Conservation (phyloP, 2,797 vertebrate genomes). For the Cyprinella venusta region DNA sequence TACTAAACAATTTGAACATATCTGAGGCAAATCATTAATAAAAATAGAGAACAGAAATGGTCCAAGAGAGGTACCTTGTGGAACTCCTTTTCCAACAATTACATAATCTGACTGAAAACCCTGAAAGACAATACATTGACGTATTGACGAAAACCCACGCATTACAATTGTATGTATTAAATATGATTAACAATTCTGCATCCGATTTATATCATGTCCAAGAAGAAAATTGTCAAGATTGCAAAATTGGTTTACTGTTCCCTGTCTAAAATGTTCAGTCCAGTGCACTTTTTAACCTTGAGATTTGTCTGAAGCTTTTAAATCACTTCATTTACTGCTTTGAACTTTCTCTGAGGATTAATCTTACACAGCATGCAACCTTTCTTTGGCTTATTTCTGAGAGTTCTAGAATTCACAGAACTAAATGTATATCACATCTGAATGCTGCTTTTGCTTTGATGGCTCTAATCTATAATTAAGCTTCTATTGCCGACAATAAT, state of each 20-base stretch:
- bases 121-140: no score
- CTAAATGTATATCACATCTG: background rate
- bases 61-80: no score
- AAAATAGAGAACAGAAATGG: no score
- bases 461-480: background rate
- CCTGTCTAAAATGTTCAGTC: background rate
- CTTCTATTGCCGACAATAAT: background rate
- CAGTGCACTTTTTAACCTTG: background rate
- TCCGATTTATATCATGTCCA: background rate
- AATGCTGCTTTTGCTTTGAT: background rate
- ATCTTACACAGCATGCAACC: background rate
- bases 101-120: no score
- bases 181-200: background rate
- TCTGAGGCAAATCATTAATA: no score
- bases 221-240: no score
- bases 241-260: background rate
- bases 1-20: no score
- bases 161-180: no score
- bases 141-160: no score
- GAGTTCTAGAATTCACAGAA: background rate
- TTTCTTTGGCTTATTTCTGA: constrained; percentile 1
- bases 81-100: no score
- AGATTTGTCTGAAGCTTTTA: background rate
- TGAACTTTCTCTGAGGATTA: background rate
- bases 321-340: background rate